Conservation (phyloP, 2,797 vertebrate genomes). For the Dermochelys coriacea region DNA sequence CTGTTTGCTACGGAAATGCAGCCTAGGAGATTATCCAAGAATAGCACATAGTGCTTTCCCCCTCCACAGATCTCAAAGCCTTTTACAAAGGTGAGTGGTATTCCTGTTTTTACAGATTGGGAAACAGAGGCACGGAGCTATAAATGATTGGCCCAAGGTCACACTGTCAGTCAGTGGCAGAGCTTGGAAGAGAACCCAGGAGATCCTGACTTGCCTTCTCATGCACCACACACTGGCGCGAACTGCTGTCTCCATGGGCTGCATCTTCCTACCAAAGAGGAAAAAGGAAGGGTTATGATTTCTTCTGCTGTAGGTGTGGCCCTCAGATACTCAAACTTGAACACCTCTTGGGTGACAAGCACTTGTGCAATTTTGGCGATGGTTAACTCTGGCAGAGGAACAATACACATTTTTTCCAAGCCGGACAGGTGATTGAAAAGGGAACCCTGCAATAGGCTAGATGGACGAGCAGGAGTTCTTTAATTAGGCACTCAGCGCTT, state of each 20-base stretch:
- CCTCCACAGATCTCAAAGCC: conserved; percentile 61
- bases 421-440: neutral
- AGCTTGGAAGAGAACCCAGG: neutral
- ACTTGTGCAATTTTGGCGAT: neutral
- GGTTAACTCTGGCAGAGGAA: neutral
- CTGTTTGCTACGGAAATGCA: neutral
- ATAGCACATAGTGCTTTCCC: neutral
- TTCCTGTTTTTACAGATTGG: neutral
- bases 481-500: conserved; percentile 10
- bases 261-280: rapidly evolving
- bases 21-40: neutral
- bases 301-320: neutral
- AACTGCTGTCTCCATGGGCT: rapidly evolving
- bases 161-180: rapidly evolving
- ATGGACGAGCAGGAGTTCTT: conserved; percentile 4
- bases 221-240: neutral
- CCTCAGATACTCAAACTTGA: neutral
- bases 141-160: conserved; percentile 49
- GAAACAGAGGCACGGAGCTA: conserved; percentile 65
- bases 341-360: neutral
- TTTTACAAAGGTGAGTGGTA: conserved; percentile 45
- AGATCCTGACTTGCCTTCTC: neutral
- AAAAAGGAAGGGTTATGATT: neutral
- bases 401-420: neutral
- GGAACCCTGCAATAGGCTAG: conserved; percentile 7